Base-by-base conservation (phyloP, 2,888 invertebrate genomes). In the Papilio elwesi region DNA sequence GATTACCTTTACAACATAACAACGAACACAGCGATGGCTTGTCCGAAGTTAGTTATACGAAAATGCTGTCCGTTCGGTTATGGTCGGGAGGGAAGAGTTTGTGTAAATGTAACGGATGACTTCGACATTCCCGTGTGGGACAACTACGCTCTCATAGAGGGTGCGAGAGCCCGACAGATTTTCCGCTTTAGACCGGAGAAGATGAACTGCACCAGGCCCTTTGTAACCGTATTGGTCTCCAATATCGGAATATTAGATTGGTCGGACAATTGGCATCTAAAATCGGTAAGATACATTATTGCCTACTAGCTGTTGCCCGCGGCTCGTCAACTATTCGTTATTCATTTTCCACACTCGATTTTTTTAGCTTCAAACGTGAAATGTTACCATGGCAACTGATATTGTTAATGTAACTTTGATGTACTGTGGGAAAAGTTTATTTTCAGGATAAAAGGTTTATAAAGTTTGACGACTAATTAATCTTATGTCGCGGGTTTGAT, bases 31-130 rank as follows among this genome's bases (percentile, higher is more conserved):
- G 74, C 83, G 57, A 73, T 87, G 85, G 0, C 90, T 89, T 77
- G 65, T 85, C 2, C 88, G 87, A 69, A 75, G 74, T 11, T 86
- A 87, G 52, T 77, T 83, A 55, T 86, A 0, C 74, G 81, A 7
- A 92, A 91, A 74, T 92, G 92, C 57, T 92, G 92, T 68, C 86
- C 85, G 0, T 72, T 79, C 0, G 90, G 89, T 0, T 75, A 76
- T n/a, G 86, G 78, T 0, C 86, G 85, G 62, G 36, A 0, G 59
- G 47, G 3, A 84, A 75, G n/a, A n/a, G 0, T 0, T 7, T 92
- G 92, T 78, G 78, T 80, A 0, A 74, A 78, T 13, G 65, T 78
- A 2, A 64, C 71, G 0, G 78, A 75, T 11, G 70, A 71, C 0
- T 89, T 91, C n/a, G 76, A 85, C 10, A 85, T 86, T 0, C 83